phyloP scores from a whole-genome alignment of 1,140 invertebrate species.

The Meloidogyne floridensis region DNA sequence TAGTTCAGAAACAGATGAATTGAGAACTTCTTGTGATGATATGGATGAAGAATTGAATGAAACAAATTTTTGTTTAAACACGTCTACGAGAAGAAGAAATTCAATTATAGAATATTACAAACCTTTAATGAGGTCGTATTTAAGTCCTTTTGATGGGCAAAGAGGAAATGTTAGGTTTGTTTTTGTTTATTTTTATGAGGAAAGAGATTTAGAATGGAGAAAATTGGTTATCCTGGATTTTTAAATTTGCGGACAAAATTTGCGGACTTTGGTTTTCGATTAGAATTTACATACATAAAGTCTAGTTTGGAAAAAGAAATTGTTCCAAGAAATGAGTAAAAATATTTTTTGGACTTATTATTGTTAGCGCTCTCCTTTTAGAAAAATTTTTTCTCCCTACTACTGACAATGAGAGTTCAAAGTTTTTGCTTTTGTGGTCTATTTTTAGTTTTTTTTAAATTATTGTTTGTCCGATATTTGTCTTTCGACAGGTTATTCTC shows the following conservation, averaged over 20 bases:
- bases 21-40: slow-evolving; percentile 10
- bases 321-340: no score
- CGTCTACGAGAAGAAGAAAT: slow-evolving; percentile 6
- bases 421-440: no score
- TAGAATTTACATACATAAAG: no score
- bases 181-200: neutral
- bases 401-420: no score
- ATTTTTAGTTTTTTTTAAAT: no score
- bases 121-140: neutral
- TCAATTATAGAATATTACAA: slow-evolving; percentile 30
- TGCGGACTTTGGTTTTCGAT: no score
- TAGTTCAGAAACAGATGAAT: slow-evolving; percentile 24
- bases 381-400: no score
- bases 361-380: no score
- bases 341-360: no score
- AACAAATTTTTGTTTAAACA: neutral
- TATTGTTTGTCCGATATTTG: no score
- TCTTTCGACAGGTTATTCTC: no score
- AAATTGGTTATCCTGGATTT: neutral
- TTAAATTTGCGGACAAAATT: neutral
- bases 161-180: slow-evolving; percentile 11
- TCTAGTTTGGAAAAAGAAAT: no score
- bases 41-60: neutral
- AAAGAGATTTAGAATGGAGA: neutral
- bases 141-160: slow-evolving; percentile 19